These are phyloP conservation scores for Uloborus plumipes DNA, from an alignment of 2,888 invertebrate species.

Conservation along the genomic window DNA sequence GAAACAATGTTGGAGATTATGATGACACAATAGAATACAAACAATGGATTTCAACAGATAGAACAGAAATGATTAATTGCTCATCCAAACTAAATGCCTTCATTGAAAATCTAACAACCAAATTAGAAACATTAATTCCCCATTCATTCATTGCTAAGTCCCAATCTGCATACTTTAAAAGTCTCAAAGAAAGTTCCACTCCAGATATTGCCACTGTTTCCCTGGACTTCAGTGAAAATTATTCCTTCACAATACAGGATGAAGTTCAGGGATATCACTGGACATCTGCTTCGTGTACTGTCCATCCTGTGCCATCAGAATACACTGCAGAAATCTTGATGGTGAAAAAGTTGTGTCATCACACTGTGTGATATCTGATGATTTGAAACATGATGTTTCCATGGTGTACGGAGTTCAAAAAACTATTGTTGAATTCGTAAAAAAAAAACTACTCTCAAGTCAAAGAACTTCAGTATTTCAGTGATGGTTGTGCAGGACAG, in stretches of 20 bases:
- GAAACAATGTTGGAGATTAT: constrained; percentile 18
- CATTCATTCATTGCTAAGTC: constrained; percentile 24
- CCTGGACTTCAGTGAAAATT: neutral
- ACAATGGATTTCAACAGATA: constrained; percentile 19
- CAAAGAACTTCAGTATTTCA: constrained; percentile 2
- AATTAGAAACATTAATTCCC: constrained; percentile 5
- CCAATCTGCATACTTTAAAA: constrained; percentile 6
- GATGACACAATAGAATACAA: constrained; percentile 7
- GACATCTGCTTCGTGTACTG: too few species aligned
- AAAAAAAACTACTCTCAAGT: neutral
- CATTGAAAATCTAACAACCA: constrained; percentile 1
- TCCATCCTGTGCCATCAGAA: too few species aligned
- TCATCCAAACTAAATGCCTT: constrained; percentile 7
- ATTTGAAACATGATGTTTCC: constrained; percentile 5
- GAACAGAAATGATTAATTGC: constrained; percentile 7
- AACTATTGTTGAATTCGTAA: neutral
- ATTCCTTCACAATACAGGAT: too few species aligned
- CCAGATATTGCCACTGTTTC: constrained; percentile 9
- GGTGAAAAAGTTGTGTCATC: constrained; percentile 20
- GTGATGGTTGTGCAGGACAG: constrained; percentile 66
- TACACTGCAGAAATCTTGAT: neutral
- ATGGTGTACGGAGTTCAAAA: constrained; percentile 5
- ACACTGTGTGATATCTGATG: neutral
- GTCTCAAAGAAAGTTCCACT: neutral
- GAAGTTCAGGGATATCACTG: too few species aligned